These are phyloP conservation scores for Tetrax tetrax DNA, from an alignment of 2,113 vertebrate species.

Conservation along the genomic window DNA sequence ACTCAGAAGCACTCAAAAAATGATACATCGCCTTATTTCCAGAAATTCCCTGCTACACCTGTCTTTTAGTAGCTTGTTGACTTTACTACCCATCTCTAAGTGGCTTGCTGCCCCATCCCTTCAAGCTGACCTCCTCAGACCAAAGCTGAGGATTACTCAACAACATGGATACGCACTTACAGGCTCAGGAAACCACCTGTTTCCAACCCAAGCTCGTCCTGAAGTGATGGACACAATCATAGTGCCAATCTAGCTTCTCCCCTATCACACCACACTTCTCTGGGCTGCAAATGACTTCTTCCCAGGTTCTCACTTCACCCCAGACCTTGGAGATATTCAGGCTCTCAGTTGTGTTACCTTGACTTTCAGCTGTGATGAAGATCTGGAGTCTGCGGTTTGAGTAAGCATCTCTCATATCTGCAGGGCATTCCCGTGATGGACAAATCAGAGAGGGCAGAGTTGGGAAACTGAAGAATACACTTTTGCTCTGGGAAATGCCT, in stretches of 20 bases:
- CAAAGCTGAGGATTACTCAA: background rate
- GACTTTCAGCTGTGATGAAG: background rate
- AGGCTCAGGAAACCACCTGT: background rate
- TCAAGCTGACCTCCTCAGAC: background rate
- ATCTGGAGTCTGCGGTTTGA: background rate
- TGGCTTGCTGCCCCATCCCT: background rate
- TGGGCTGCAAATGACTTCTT: background rate
- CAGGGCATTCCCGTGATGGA: background rate
- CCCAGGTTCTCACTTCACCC: background rate
- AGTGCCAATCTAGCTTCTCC: background rate
- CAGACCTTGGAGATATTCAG: background rate
- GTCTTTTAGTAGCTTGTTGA: background rate
- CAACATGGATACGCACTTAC: background rate
- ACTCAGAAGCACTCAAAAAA: background rate
- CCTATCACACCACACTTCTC: rapidly evolving
- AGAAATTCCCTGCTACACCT: background rate
- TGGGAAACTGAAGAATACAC: background rate
- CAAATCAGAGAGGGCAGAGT: background rate
- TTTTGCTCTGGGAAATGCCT: background rate
- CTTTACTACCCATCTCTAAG: background rate
- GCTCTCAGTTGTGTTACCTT: background rate
- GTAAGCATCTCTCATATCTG: background rate
- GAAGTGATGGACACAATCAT: background rate
- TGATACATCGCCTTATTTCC: background rate
- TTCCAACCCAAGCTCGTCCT: background rate